Evolutionary conservation across 2,888 invertebrate species (phyloP), one percentile per base, ranked within the genome.

Genomic region (Oeneis ivallda): DNA sequence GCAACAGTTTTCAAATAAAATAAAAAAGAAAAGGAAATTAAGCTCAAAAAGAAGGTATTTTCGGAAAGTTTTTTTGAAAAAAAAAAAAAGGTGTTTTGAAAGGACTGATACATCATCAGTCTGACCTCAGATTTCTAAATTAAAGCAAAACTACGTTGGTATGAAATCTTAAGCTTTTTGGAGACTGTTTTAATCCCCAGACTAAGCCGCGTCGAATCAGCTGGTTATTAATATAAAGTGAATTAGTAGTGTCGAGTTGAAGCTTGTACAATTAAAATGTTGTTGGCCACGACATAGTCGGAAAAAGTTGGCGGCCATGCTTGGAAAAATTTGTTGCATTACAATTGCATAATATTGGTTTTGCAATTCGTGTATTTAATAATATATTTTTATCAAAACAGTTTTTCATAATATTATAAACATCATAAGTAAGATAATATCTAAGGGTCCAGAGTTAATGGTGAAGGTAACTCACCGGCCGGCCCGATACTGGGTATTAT

Each of bases 201-300:
- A 13, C 13, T 5, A 13, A 13, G 41, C 13, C 5, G 10, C 4
- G 41, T 11, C 13, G 41, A 41, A 13, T 5, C 13, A 41, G 13
- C n/a, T 45, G 6, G 45, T 43, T 15, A n/a, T 17, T 15, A 17
- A 45, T 47, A 17, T 17, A 9, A 17, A 9, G 17, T 17, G 7
- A 47, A 9, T 10, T 47, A 47, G 9, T 47, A 50, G 5, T n/a
- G 15, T 34, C 10, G 7, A 4, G 37, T 49, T 37, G 34, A 49
- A 60, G 49, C 59, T 63, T 58, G 60, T 61, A 37, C 19, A 54
- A 54, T 50, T 54, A 49, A 60, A 60, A 54, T 60, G 56, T 64
- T 64, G 67, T 67, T 61, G 67, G 52, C 67, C 67, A 60, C 67
- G 64, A 67, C 45, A 54, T 54, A 17, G 49, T 49, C 32, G 17